Conservation (phyloP, 2,888 invertebrate species). For the Chaetogeoica ovagalla region DNA sequence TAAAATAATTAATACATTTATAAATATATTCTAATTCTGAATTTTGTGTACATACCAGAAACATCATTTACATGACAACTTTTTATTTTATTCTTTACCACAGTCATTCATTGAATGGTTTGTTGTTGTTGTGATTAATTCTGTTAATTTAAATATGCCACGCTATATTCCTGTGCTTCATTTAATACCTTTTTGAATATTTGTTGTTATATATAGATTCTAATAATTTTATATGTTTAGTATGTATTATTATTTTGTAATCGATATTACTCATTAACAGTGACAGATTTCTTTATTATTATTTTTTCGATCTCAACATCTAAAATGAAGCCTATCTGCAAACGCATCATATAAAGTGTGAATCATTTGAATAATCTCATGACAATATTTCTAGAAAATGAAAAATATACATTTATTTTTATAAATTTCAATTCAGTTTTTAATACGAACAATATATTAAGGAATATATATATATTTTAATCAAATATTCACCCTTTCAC, state of each 20-base stretch:
- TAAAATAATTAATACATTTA: constrained; percentile 33
- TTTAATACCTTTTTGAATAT: constrained; percentile 44
- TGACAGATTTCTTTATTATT: background rate
- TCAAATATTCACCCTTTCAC: constrained; percentile 43
- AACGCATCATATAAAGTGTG: constrained; percentile 13
- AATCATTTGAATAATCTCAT: constrained; percentile 13
- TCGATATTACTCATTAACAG: constrained; percentile 26
- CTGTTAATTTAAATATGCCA: constrained; percentile 41
- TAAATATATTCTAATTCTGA: constrained; percentile 22
- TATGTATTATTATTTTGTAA: constrained; percentile 49
- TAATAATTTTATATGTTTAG: constrained; percentile 46
- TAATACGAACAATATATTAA: constrained; percentile 15
- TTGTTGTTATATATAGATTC: constrained; percentile 50
- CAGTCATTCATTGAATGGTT: constrained; percentile 25
- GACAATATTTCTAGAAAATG: constrained; percentile 25
- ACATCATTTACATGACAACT: constrained; percentile 2
- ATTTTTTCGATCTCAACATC: constrained; percentile 5
- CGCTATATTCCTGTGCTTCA: constrained; percentile 32
- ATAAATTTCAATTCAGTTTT: constrained; percentile 28
- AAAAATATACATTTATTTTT: constrained; percentile 31
- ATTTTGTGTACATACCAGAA: constrained; percentile 29
- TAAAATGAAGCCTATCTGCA: constrained; percentile 2
- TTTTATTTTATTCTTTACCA: constrained; percentile 19
- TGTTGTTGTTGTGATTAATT: constrained; percentile 35
- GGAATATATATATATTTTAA: constrained; percentile 38